Evolutionary conservation across 2,888 invertebrate species (phyloP), one percentile per base, ranked within the genome.

Genomic region (Rotaria magnacalcarata): DNA sequence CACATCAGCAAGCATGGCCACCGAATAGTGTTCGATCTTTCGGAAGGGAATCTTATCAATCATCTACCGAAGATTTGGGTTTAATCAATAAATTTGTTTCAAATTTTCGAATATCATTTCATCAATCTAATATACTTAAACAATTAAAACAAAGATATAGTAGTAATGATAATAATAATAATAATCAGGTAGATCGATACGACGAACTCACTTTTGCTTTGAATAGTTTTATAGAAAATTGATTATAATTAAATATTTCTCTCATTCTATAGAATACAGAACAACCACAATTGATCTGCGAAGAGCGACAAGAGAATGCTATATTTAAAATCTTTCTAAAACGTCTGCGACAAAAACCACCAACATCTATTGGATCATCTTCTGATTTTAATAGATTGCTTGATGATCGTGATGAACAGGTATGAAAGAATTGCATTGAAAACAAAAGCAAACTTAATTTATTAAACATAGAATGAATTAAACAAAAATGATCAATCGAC

Each of bases 231-330:
- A 8, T 14, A 2, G 8, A 67, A 19, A 0, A 34, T 34, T 16
- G 19, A 41, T 2, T 4, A 6, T 16, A 67, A 14, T 16, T 34
- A 16, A 5, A 67, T 67, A 34, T 67, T 10, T 60, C 3, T 60
- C 14, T 27, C 10, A 10, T 60, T 56, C 14, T 67, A 34, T 80
- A 80, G 80, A 43, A 47, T 80, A 10, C 10, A 16, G 47, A 80
- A n/a, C 47, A 80, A 24, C 80, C 47, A 4, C 47, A 80, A n/a
- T 47, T 43, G 2, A 21, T 47, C 24, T 24, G 47, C 14, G 80
- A 80, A 47, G 80, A 80, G 34, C 41, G n/a, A 47, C 80, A 80
- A 47, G 47, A 43, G 2, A n/a, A 80, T 80, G 80, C 80, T 24
- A 80, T 80, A 47, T 80, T 47, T 47, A 21, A 47, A 80, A 80